phyloP scores from a whole-genome alignment of 1,140 invertebrate genomes.

The Xylocopa sonorina region DNA sequence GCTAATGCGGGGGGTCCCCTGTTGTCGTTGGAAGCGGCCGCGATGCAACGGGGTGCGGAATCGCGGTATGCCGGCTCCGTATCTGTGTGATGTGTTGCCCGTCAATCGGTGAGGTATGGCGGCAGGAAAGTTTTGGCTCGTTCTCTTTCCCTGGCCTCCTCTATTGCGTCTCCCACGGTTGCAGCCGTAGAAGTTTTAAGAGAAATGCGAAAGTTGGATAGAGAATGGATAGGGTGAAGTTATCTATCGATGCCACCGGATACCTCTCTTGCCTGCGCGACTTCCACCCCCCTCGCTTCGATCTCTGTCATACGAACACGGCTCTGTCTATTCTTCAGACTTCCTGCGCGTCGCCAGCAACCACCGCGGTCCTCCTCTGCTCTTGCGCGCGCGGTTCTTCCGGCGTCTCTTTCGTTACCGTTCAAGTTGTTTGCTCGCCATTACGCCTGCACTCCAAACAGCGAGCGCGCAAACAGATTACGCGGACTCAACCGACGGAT shows the following conservation, averaged over 20 bases:
- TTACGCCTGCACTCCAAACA: no score
- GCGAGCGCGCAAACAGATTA: no score
- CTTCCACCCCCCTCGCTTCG: slow-evolving; percentile 22
- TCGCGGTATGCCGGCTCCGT: slow-evolving; percentile 39
- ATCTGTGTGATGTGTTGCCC: slow-evolving; percentile 76
- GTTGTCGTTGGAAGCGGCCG: slow-evolving; percentile 4
- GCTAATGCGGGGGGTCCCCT: slow-evolving; percentile 52
- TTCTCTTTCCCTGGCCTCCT: slow-evolving; percentile 58
- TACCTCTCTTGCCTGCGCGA: slow-evolving; percentile 57
- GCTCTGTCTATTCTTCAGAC: slow-evolving; percentile 15
- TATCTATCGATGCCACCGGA: slow-evolving; percentile 77
- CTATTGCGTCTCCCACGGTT: slow-evolving; percentile 45
- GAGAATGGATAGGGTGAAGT: slow-evolving; percentile 78
- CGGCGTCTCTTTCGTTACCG: no score
- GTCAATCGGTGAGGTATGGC: slow-evolving; percentile 77
- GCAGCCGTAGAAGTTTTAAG: slow-evolving; percentile 74
- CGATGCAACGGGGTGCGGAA: slow-evolving; percentile 6
- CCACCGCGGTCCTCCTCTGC: no score
- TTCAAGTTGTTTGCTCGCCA: no score
- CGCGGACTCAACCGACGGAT: no score
- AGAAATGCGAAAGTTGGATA: slow-evolving; percentile 80
- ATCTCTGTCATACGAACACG: slow-evolving; percentile 2
- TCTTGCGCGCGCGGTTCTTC: no score
- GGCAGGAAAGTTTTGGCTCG: slow-evolving; percentile 74
- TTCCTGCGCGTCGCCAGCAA: neutral